phyloP scores from a whole-genome alignment of 2,888 invertebrate species.

The Drosophila prolongata region DNA sequence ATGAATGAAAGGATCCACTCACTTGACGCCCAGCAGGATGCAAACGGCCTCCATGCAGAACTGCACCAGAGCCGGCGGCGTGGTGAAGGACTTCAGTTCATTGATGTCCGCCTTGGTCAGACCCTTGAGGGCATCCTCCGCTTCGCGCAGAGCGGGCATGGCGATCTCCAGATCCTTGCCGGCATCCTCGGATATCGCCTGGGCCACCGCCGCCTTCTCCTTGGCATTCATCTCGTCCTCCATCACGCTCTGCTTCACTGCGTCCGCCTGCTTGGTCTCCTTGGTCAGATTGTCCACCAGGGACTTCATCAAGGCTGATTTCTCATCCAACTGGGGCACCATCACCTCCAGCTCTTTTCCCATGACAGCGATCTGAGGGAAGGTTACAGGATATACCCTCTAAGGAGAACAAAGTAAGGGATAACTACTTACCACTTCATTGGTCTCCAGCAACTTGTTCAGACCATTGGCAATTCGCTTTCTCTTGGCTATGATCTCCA shows the following conservation, averaged over 20 bases:
- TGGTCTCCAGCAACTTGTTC: conserved; percentile 84
- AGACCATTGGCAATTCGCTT: conserved; percentile 91
- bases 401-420: neutral
- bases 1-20: conserved; percentile 71
- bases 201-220: conserved; percentile 93
- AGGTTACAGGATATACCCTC: too few relatives aligned
- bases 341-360: conserved; percentile 92
- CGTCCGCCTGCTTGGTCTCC: conserved; percentile 92
- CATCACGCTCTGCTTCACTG: conserved; percentile 91
- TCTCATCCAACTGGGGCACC: conserved; percentile 92
- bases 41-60: conserved; percentile 97
- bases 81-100: conserved; percentile 94
- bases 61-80: conserved; percentile 93
- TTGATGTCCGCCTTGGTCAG: conserved; percentile 96
- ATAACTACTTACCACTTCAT: conserved; percentile 64
- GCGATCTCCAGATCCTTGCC: conserved; percentile 95
- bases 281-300: conserved; percentile 91
- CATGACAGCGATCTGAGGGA: conserved; percentile 90
- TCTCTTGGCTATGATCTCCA: conserved; percentile 87
- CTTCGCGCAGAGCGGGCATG: conserved; percentile 93
- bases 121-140: conserved; percentile 92
- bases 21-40: conserved; percentile 93
- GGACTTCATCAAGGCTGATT: conserved; percentile 90
- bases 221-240: conserved; percentile 94
- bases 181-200: conserved; percentile 93